Evolutionary conservation across 2,888 invertebrate species (phyloP), one percentile per base, ranked within the genome.

Genomic region (Xanthorhoe spadicearia): DNA sequence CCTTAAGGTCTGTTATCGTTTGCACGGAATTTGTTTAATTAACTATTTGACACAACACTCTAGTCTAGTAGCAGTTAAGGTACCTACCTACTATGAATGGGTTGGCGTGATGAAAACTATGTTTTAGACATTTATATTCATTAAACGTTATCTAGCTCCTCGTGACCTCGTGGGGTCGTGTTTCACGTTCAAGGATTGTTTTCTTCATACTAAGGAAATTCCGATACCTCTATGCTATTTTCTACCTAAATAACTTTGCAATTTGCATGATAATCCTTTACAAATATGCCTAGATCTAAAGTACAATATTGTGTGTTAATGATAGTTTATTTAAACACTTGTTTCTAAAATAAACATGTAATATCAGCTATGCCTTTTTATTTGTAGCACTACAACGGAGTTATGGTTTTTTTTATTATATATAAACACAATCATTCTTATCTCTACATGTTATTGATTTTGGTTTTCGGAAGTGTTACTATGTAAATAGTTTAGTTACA

Each of bases 131-230:
- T 32, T 32, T 32, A 32, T 32, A 32, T 32, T 13, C 17, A 18
- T 17, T 0, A 38, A 38, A 32, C 32, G 38, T 43, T 32, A 8
- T n/a, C 4, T 35, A 28, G 18, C 18, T 64, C 66, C 61, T 76
- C 75, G 77, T 79, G 77, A 73, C 66, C 61, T 76, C 75, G 77
- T 79, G 77, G 73, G 71, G 54, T 66, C 64, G 69, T 68, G 65
- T 69, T 61, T 77, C 77, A 75, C 77, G 77, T 79, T 71, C 65
- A 58, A 63, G 54, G 55, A 60, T 70, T 76, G 66, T 74, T 58
- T 56, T 54, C n/a, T 18, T 52, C 15, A 51, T 56, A 51, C 18
- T 28, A 19, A 28, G 18, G 18, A 32, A 51, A 56, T 56, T 55
- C 35, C 58, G 8, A 46, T 48, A 13, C 13, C 8, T n/a, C n/a